A percentile compares a stretch with the other conserved stretches of the same genome.
Evolutionary conservation across 37 sponge, comb jelly and placozoan genomes (phyloP).

Genomic region (Theonella swinhoei): DNA sequence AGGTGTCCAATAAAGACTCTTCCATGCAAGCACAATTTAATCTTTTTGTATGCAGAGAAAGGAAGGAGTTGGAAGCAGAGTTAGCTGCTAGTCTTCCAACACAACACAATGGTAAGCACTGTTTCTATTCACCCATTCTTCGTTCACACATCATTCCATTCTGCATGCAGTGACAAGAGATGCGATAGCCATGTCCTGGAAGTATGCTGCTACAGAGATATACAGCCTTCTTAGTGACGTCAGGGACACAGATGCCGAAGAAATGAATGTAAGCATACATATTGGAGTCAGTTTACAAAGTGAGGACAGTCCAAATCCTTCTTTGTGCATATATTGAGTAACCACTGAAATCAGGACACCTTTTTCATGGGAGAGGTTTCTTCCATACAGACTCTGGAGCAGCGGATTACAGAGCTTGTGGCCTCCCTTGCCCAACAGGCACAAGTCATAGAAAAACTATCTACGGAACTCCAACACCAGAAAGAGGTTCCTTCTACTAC

Average conservation of each 20-base stretch:
- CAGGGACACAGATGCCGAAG: too few species aligned
- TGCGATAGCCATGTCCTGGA: conserved; percentile 45
- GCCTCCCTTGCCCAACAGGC: conserved; percentile 35
- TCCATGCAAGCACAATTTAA: too few species aligned
- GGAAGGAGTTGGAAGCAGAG: conserved; percentile 34
- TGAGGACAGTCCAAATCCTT: too few species aligned
- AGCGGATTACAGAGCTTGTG: conserved; percentile 29
- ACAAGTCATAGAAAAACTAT: conserved; percentile 10
- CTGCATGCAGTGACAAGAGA: conserved; percentile 5
- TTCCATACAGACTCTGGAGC: conserved; percentile 20
- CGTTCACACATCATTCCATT: background rate
- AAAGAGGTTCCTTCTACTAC: conserved; percentile 11
- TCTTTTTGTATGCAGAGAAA: conserved; percentile 38
- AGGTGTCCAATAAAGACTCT: too few species aligned
- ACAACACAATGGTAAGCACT: background rate
- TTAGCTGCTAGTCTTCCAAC: background rate
- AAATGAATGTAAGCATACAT: too few species aligned
- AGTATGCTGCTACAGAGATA: conserved; percentile 66
- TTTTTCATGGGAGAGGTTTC: too few species aligned
- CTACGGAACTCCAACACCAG: conserved; percentile 17
- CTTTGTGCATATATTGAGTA: too few species aligned
- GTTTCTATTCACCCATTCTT: background rate
- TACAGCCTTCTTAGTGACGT: conserved; percentile 41
- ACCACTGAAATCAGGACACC: too few species aligned
- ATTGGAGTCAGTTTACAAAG: too few species aligned